Percentiles rank a stretch among this genome's conserved stretches.
phyloP scores from a whole-genome alignment of 2,113 vertebrate species.

The Phylloscopus whistleri region DNA sequence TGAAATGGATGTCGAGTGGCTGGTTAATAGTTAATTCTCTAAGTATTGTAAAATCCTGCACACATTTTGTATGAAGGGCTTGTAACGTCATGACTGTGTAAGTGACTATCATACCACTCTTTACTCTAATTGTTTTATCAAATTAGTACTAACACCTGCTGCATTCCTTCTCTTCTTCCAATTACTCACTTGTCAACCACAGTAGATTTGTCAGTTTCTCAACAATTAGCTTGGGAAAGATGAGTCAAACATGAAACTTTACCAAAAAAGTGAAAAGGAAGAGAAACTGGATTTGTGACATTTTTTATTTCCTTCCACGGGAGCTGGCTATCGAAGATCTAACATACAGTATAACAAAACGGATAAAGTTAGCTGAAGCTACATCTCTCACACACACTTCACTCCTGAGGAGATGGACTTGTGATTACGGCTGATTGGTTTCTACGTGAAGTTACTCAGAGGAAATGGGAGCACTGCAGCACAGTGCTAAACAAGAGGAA shows the following conservation, averaged over 20 bases:
- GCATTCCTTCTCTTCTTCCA: slow-evolving; percentile 33
- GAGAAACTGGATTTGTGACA: background rate
- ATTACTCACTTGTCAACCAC: slow-evolving; percentile 62
- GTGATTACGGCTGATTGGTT: background rate
- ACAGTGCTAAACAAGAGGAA: slow-evolving; percentile 5
- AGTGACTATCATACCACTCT: background rate
- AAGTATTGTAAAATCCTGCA: background rate
- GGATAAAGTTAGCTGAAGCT: background rate
- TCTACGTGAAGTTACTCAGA: background rate
- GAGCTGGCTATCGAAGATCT: background rate
- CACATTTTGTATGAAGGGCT: background rate
- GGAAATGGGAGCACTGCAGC: background rate
- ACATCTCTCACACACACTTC: background rate
- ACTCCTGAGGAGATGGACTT: background rate
- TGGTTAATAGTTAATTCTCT: background rate
- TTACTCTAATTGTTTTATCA: slow-evolving; percentile 37
- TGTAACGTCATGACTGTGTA: slow-evolving; percentile 14
- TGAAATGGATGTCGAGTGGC: background rate
- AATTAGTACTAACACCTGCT: slow-evolving; percentile 49
- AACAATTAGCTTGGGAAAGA: slow-evolving; percentile 71
- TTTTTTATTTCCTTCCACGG: background rate
- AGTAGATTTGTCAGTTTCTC: slow-evolving; percentile 54
- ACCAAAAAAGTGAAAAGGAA: slow-evolving; percentile 41
- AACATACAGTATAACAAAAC: background rate
- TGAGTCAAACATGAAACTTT: slow-evolving; percentile 65